Evolutionary conservation across 30 jellyfish, hydroid and myxozoan genomes (phyloP), one percentile per base, ranked within the genome.

Genomic region (Euphysa ruthae): DNA sequence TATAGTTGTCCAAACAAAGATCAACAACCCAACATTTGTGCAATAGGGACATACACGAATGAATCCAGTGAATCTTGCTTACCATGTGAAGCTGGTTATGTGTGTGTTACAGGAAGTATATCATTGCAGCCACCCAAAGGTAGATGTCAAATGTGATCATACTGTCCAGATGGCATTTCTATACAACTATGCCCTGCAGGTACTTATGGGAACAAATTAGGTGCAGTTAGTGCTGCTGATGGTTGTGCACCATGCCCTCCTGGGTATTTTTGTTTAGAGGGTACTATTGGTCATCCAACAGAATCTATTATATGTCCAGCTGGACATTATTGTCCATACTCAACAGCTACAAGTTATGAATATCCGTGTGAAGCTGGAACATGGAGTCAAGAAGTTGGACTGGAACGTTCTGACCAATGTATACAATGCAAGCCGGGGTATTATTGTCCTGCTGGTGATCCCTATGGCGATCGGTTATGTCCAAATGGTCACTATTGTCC

Each of bases 401-500:
- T 69, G 43, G 95, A 81, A 64, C 64, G 98, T 34, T 43, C 43
- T 35, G 95, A 81, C 43, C 95, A 82, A 43, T 90, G 98, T 54
- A 72, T 66, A 35, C 56, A 75, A 38, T 90, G 98, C 38, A 57
- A 29, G 27, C 75, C 90, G 14, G 98, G 98, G 0, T 75, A 68
- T 66, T 90, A 81, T 55, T 90, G 98, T 64, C 80, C 58, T 23
- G 93, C 93, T 29, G 98, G 98, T 32, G 95, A 90, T 35, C 72
- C 87, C 22, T 61, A 86, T 2, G 97, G 97, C 14, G 97, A 88
- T 35, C 44, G 28, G 16, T 64, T 81, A 27, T 90, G 98, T 58
- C 98, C 94, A n/a, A 77, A 54, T 86, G 98, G 98, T 16, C 98
- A 90, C 73, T 90, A 81, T 73, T 90, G 98, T 26, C 95, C 93